Evolutionary conservation across 2,797 vertebrate genomes (phyloP), one percentile per base, ranked within the genome.

Genomic region (Gymnopithys bicolor): DNA sequence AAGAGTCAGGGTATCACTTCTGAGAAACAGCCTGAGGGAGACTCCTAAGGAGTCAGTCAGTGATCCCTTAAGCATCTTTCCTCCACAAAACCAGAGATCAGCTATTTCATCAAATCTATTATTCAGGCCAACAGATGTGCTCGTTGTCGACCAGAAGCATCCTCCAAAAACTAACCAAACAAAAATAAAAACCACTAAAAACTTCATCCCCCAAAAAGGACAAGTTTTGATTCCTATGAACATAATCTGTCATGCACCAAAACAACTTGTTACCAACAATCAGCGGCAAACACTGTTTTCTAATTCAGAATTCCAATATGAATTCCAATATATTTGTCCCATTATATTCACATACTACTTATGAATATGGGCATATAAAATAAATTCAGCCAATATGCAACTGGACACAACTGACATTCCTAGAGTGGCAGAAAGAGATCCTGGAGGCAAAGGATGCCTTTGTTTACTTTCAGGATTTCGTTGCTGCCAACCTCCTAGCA

Each of bases 371-470:
- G 37, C 71, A 77, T 25, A 49, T 25, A 88, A 87, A 92, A 92
- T 52, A 63, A 88, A 89, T 87, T 80, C 78, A 83, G 84, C 48
- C 56, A 85, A 71, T 48, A 28, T 14, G 25, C 6, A 7, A 28
- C 0, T 55, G 48, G 76, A 80, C 56, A 35, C 53, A 95, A 67
- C 74, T 68, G 91, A 90, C 83, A 71, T 60, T 89, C 56, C 82
- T 35, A 41, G 55, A 52, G 75, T 5, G 28, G 86, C 55, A 90
- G 52, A 82, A 73, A 37, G 33, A 93, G 28, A 79, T 43, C 94
- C 92, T 89, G 41, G 43, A 93, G 94, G 95, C 94, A 93, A 84
- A 94, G 28, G 25, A 66, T 85, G 67, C 23, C 67, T 93, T 62
- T n/a, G 22, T 67, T 73, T 53, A 79, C 41, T 67, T 70, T 13